phyloP scores from a whole-genome alignment of 1,140 invertebrate genomes.

The Arion vulgaris region DNA sequence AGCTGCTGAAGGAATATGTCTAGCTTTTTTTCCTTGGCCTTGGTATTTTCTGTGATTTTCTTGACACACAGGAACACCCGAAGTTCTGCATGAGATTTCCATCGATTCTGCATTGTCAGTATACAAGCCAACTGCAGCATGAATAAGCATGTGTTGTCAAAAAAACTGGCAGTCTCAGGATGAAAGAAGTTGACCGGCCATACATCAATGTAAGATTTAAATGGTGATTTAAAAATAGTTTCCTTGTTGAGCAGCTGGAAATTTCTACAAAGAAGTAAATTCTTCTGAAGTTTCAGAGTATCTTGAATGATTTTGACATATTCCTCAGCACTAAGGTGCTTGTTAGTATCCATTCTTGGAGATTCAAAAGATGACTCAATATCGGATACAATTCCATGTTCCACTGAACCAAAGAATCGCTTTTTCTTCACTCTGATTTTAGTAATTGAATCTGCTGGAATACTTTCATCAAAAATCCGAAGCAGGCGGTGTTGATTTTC shows the following conservation, averaged over 20 bases:
- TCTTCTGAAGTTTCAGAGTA: constrained; percentile 91
- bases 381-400: constrained; percentile 31
- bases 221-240: constrained; percentile 56
- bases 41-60: constrained; percentile 72
- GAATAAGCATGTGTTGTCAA: constrained; percentile 87
- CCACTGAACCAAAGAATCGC: constrained; percentile 47
- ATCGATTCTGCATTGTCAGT: constrained; percentile 83
- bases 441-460: constrained; percentile 57
- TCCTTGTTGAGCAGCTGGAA: constrained; percentile 85
- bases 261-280: constrained; percentile 92
- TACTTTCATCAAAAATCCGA: constrained; percentile 82
- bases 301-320: constrained; percentile 94
- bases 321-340: constrained; percentile 76
- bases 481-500: constrained; percentile 96
- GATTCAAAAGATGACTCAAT: constrained; percentile 52
- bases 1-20: constrained; percentile 75
- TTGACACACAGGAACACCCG: constrained; percentile 86
- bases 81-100: constrained; percentile 80
- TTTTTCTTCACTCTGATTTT: constrained; percentile 45
- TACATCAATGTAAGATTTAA: constrained; percentile 87
- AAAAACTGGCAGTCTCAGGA: constrained; percentile 67
- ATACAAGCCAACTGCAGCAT: constrained; percentile 96
- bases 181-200: constrained; percentile 83
- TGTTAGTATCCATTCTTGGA: constrained; percentile 61
- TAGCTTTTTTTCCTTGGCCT: constrained; percentile 73